These are phyloP conservation scores for Eidolon dupreanum DNA, from an alignment of 2,797 vertebrate species.

Conservation along the genomic window DNA sequence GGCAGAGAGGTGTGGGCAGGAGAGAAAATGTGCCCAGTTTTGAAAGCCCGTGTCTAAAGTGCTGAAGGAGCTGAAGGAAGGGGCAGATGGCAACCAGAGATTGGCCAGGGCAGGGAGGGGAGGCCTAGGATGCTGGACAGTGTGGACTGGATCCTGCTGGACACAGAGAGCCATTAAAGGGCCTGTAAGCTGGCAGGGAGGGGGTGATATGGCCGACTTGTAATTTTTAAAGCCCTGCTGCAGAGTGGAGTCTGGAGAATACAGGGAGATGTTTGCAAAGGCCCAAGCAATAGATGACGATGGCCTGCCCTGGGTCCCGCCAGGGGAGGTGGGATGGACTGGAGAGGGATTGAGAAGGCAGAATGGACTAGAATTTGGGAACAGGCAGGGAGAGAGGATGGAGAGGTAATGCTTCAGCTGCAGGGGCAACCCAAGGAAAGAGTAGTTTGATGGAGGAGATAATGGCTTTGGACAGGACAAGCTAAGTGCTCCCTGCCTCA, in stretches of 20 bases:
- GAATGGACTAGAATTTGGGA: neutral
- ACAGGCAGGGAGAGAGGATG: neutral
- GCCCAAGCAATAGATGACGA: neutral
- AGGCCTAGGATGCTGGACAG: neutral
- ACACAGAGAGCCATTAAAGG: neutral
- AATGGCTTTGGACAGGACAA: neutral
- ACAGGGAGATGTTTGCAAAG: neutral
- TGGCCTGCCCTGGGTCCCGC: neutral
- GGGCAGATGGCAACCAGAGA: neutral
- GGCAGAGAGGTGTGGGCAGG: neutral
- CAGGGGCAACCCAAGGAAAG: neutral
- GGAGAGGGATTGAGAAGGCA: neutral
- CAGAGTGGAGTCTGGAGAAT: neutral
- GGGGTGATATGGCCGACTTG: neutral
- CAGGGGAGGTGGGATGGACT: neutral
- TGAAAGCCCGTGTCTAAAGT: neutral
- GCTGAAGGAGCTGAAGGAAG: neutral
- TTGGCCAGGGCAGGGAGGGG: neutral
- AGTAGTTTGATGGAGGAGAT: neutral
- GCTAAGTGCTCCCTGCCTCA: neutral
- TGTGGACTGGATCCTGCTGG: neutral
- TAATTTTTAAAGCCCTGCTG: neutral
- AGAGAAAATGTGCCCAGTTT: neutral
- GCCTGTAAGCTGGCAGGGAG: neutral
- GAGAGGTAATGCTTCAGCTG: neutral